Base-by-base conservation (phyloP, 23 tunicate genomes). In the Trididemnum nubilum region DNA sequence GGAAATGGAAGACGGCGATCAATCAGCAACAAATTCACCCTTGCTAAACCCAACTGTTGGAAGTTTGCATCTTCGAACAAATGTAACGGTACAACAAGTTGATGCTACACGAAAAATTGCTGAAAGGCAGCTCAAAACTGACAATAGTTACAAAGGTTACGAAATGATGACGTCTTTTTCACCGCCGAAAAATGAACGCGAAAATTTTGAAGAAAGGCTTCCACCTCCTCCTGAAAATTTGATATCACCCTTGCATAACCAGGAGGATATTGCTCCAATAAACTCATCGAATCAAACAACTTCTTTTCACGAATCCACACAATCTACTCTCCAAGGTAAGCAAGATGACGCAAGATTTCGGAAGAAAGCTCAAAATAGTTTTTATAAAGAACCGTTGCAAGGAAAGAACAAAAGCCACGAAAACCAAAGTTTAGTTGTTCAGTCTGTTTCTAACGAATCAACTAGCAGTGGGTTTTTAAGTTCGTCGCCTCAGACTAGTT, bases 401-500 rank as follows among this genome's bases (percentile, higher is more conserved):
- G 15, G 15, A 44, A 44, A 44, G 54, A 44, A 44, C 15, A 15
- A 44, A 44, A 44, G 12, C 54, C 9, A 15, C 15, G 54, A 44
- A 44, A 44, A 44, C 9, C 54, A 44, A 31, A 33, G 74, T 67
- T 4, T 5, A 31, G 74, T 67, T 67, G 84, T 0, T 78, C 83
- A 37, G 35, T 67, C 95, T 12, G 73, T 79, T 26, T 87, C 91
- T 0, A 81, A 77, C 30, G 91, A 87, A 50, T 87, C 91, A 1
- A 18, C 89, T 51, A 90, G 85, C 71, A 90, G 95, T 74, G 95
- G 95, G 0, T 79, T 90, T 51, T 51, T 84, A 35, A 90, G 88
- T 80, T 84, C 86, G 2, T 80, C 95, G 0, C 82, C 72, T 63
- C 78, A 36, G 36, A 51, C 77, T 30, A 50, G 51, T 22, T 31